A percentile compares a stretch with the other conserved stretches of the same genome.
Evolutionary conservation across 1,140 invertebrate species (phyloP).

Genomic region (Augochlora pura): DNA sequence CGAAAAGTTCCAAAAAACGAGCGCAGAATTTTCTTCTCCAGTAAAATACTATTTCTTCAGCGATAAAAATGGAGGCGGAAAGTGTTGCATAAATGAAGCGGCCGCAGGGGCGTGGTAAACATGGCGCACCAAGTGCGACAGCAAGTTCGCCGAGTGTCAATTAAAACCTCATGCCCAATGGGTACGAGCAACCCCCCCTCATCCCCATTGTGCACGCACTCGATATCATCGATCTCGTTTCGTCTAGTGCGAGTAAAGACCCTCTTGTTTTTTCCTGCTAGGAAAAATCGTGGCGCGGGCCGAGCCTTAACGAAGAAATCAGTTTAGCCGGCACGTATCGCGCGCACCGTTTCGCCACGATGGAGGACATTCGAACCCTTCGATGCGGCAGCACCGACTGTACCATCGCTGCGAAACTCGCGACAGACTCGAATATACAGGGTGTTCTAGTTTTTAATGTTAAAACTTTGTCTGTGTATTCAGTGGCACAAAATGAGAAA

Average conservation of each 20-base stretch:
- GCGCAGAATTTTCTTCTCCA: too few relatives aligned
- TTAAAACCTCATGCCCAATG: slow-evolving; percentile 39
- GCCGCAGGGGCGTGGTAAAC: background rate
- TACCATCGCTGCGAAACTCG: too few relatives aligned
- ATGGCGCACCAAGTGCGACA: slow-evolving; percentile 6
- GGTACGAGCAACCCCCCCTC: slow-evolving; percentile 19
- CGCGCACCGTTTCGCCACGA: too few relatives aligned
- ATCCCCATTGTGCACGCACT: slow-evolving; percentile 23
- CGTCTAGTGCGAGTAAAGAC: slow-evolving; percentile 9
- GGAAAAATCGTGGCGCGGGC: slow-evolving; percentile 11
- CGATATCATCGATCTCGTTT: slow-evolving; percentile 19
- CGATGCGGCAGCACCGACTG: too few relatives aligned
- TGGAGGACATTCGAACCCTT: too few relatives aligned
- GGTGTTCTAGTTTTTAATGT: too few relatives aligned
- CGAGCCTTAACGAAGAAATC: background rate
- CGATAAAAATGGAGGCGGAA: background rate
- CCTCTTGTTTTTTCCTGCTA: background rate
- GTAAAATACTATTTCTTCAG: background rate
- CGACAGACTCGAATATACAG: too few relatives aligned
- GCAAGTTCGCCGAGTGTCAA: slow-evolving; percentile 28
- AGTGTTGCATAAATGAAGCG: background rate
- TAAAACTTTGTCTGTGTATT: too few relatives aligned
- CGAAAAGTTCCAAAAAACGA: too few relatives aligned
- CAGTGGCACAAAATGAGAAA: too few relatives aligned
- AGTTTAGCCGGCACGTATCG: background rate